Percentiles rank a stretch among this genome's conserved stretches.
phyloP scores from a whole-genome alignment of 2,797 vertebrate genomes.

The Melanotaenia maccullochi region DNA sequence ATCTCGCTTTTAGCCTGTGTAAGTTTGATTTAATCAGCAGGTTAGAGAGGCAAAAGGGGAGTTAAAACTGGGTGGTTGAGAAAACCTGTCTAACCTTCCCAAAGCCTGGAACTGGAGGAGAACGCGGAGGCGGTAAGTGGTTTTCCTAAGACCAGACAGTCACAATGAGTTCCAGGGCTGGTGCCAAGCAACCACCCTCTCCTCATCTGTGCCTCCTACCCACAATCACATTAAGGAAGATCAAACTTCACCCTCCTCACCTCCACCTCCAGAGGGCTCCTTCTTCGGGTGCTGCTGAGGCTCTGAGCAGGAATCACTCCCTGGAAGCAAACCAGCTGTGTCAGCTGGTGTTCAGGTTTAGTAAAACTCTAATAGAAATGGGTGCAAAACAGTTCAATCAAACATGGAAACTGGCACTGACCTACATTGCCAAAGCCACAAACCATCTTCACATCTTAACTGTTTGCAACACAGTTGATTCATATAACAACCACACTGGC shows the following conservation, averaged over 20 bases:
- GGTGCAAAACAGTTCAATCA: conserved; percentile 59
- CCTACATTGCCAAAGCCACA: conserved; percentile 78
- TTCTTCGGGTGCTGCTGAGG: not conserved
- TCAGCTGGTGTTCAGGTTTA: conserved; percentile 29
- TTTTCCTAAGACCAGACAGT: conserved; percentile 65
- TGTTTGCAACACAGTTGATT: conserved; percentile 25
- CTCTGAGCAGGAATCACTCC: conserved; percentile 8
- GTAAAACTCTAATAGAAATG: conserved; percentile 58
- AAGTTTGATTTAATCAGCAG: conserved; percentile 78
- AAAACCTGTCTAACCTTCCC: conserved; percentile 51
- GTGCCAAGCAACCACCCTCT: conserved; percentile 51
- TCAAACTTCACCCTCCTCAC: conserved; percentile 47
- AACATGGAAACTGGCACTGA: conserved; percentile 66
- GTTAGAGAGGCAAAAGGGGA: conserved; percentile 2
- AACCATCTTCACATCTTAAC: conserved; percentile 40
- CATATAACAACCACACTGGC: conserved; percentile 14
- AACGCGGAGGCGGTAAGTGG: conserved; percentile 54
- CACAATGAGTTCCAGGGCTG: conserved; percentile 48
- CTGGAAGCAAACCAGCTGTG: not conserved
- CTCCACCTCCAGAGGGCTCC: conserved; percentile 53
- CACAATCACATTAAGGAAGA: conserved; percentile 40
- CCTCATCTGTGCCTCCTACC: conserved; percentile 47
- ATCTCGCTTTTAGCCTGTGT: conserved; percentile 51
- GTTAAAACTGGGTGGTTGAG: not conserved
- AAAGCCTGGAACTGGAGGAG: conserved; percentile 48